Conservation (phyloP, 2,113 vertebrate species). For the Tragelaphus imberbis region DNA sequence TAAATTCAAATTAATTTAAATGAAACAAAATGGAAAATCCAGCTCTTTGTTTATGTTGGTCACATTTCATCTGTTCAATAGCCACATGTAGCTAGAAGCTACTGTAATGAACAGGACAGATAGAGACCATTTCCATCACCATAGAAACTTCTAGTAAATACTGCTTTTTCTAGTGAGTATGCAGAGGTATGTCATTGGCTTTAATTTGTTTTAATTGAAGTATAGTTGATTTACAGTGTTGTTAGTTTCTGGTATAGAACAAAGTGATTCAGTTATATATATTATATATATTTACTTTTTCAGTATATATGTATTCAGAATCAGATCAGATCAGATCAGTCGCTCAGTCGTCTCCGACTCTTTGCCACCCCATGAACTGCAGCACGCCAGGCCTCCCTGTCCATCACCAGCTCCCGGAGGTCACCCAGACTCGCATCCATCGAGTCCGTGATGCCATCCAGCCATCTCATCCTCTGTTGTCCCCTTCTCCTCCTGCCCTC, state of each 20-base stretch:
- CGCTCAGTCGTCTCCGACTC: no score
- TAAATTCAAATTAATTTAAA: neutral
- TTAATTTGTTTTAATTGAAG: neutral
- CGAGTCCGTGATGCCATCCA: no score
- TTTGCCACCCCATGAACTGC: no score
- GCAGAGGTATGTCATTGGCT: neutral
- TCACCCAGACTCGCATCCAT: no score
- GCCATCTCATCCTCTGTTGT: no score
- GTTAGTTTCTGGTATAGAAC: neutral
- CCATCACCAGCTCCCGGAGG: no score
- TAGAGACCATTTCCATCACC: neutral
- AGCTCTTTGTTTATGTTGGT: neutral
- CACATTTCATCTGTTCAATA: rapidly evolving
- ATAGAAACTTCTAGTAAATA: neutral
- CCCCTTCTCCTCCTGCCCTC: no score
- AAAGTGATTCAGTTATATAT: neutral
- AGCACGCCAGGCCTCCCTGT: no score
- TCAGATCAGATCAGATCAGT: no score
- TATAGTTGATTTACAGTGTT: neutral
- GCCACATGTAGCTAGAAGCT: neutral
- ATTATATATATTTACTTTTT: neutral
- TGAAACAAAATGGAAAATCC: neutral
- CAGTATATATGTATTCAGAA: neutral
- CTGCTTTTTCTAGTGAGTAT: neutral
- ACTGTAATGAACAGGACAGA: rapidly evolving